Percentiles rank a stretch among this genome's conserved stretches.
Evolutionary conservation across 2,113 vertebrate genomes (phyloP).

Genomic region (Sorex araneus): DNA sequence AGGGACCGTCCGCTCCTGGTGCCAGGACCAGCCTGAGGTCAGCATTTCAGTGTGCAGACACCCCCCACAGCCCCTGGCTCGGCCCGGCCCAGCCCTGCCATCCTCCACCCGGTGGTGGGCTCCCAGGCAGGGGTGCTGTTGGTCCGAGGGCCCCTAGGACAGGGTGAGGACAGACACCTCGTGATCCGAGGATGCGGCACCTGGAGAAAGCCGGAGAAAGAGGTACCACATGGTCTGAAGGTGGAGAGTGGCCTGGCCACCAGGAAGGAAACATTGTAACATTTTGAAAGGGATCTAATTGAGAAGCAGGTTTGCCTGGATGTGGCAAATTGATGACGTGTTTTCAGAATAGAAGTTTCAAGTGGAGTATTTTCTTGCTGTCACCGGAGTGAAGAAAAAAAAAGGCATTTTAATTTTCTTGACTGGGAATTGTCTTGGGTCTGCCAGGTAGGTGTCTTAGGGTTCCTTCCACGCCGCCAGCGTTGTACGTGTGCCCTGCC

Average conservation of each 20-base stretch:
- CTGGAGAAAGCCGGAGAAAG: not conserved
- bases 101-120: no score
- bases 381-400: not conserved
- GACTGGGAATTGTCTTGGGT: not conserved
- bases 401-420: not conserved
- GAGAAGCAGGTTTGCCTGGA: not conserved
- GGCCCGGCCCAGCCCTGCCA: no score
- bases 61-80: no score
- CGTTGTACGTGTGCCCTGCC: no score
- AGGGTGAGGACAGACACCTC: no score
- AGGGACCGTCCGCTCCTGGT: no score
- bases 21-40: no score
- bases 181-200: not conserved
- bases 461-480: no score
- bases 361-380: conserved; percentile 13
- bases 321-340: conserved; percentile 20
- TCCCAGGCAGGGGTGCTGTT: no score
- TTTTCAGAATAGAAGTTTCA: conserved; percentile 20
- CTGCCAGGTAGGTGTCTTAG: not conserved
- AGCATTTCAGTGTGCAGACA: no score
- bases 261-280: not conserved
- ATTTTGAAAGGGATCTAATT: conserved; percentile 35
- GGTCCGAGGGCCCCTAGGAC: not conserved
- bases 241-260: not conserved
- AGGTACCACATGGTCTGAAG: not conserved